Evolutionary conservation across 2,888 invertebrate genomes (phyloP).

Genomic region (Nomada lathburiana): DNA sequence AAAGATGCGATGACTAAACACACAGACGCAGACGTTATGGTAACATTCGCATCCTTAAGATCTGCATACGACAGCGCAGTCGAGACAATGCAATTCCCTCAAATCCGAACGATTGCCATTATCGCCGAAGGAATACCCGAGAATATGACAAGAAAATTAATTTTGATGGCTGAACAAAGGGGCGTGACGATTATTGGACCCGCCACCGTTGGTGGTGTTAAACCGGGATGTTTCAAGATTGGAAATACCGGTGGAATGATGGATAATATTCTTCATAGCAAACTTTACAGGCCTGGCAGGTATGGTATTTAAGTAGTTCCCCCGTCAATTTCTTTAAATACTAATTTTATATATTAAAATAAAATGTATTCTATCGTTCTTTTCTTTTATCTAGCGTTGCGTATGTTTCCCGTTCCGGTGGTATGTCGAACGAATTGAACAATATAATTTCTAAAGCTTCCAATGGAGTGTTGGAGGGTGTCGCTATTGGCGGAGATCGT

Average conservation of each 20-base stretch:
- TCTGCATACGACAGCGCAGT: slow-evolving; percentile 99
- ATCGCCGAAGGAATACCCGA: slow-evolving; percentile 99
- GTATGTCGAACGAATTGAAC: slow-evolving; percentile 99
- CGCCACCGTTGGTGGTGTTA: slow-evolving; percentile 98
- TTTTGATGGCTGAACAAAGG: slow-evolving; percentile 92
- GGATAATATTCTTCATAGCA: slow-evolving; percentile 99
- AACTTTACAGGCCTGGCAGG: slow-evolving; percentile 97
- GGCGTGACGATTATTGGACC: slow-evolving; percentile 96
- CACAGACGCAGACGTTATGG: slow-evolving; percentile 96
- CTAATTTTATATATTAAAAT: no score
- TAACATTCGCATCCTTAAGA: slow-evolving; percentile 98
- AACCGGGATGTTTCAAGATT: slow-evolving; percentile 99
- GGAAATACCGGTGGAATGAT: slow-evolving; percentile 99
- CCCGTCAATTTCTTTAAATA: no score
- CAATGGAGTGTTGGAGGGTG: slow-evolving; percentile 98
- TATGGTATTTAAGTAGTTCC: slow-evolving; percentile 66
- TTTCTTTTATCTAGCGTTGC: slow-evolving; percentile 90
- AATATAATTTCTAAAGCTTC: slow-evolving; percentile 98
- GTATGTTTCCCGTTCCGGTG: slow-evolving; percentile 99
- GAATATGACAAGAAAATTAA: slow-evolving; percentile 97
- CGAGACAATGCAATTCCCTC: slow-evolving; percentile 96
- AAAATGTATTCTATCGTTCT: slow-evolving; percentile 50
- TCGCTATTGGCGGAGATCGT: slow-evolving; percentile 98
- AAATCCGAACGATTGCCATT: slow-evolving; percentile 98
- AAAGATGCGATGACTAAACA: slow-evolving; percentile 98